Evolutionary conservation across 2,113 vertebrate species (phyloP).

Genomic region (Mustela lutreola): DNA sequence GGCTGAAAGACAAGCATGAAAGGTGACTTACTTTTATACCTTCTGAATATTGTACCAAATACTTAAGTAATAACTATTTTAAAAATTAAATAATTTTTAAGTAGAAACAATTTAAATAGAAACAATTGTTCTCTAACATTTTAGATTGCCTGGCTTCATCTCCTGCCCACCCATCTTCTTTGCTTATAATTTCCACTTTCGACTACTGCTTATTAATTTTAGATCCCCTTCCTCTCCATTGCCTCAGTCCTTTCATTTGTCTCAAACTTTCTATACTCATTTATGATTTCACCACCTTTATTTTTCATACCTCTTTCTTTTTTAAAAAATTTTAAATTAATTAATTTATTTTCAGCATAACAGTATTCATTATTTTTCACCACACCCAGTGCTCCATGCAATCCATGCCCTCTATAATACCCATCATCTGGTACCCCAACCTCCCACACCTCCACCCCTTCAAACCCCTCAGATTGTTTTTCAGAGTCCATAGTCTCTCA

Average conservation of each 20-base stretch:
- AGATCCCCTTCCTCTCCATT: neutral
- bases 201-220: neutral
- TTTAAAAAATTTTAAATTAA: too few relatives aligned
- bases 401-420: too few relatives aligned
- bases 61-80: constrained; percentile 10
- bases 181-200: neutral
- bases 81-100: constrained; percentile 18
- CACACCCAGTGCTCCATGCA: too few relatives aligned
- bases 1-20: neutral
- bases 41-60: constrained; percentile 5
- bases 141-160: neutral
- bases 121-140: neutral
- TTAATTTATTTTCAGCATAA: too few relatives aligned
- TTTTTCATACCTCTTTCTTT: neutral
- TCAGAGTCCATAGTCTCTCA: too few relatives aligned
- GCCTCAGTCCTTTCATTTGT: neutral
- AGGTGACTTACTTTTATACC: neutral
- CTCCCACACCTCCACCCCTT: too few relatives aligned
- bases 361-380: too few relatives aligned
- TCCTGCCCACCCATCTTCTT: neutral
- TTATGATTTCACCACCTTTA: constrained; percentile 18
- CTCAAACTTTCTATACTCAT: neutral
- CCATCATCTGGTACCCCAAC: too few relatives aligned
- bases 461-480: too few relatives aligned
- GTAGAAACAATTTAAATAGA: neutral